A percentile compares a stretch with the other conserved stretches of the same genome.
Evolutionary conservation across 2,888 invertebrate species (phyloP).

Genomic region (Rapana venosa): DNA sequence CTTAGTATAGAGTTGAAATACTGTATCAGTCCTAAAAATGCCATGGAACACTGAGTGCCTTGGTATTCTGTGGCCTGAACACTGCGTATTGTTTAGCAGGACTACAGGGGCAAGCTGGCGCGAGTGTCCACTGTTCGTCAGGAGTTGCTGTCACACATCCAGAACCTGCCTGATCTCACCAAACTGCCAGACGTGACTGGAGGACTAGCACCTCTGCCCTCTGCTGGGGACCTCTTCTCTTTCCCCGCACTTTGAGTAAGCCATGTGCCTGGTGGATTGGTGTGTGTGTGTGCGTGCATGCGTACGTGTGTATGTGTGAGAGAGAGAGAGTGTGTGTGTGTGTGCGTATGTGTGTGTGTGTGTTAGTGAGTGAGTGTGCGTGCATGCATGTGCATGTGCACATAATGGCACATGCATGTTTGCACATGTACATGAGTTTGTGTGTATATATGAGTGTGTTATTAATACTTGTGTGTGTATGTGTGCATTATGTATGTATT

Average conservation of each 20-base stretch:
- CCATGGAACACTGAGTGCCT: too few species aligned
- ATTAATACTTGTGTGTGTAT: not conserved
- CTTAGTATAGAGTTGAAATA: not conserved
- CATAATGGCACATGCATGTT: not conserved
- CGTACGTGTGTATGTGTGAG: not conserved
- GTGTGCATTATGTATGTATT: not conserved
- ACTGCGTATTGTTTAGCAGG: constrained; percentile 82
- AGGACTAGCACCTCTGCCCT: constrained; percentile 93
- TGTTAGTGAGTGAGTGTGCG: not conserved
- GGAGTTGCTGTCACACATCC: constrained; percentile 94
- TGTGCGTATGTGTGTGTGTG: not conserved
- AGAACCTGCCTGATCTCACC: constrained; percentile 94
- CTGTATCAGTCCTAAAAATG: too few species aligned
- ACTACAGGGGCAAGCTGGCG: constrained; percentile 92
- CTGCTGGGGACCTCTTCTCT: constrained; percentile 93
- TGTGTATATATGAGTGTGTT: not conserved
- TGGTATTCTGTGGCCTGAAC: too few species aligned
- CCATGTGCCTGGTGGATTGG: not conserved
- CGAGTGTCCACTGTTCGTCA: constrained; percentile 91
- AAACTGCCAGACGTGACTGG: constrained; percentile 94
- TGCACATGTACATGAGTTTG: not conserved
- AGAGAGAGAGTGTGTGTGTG: not conserved
- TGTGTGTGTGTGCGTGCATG: not conserved
- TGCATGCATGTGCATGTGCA: not conserved
- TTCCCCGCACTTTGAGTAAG: constrained; percentile 18